Evolutionary conservation across 2,888 invertebrate species (phyloP).

Genomic region (Conchocele bisecta): DNA sequence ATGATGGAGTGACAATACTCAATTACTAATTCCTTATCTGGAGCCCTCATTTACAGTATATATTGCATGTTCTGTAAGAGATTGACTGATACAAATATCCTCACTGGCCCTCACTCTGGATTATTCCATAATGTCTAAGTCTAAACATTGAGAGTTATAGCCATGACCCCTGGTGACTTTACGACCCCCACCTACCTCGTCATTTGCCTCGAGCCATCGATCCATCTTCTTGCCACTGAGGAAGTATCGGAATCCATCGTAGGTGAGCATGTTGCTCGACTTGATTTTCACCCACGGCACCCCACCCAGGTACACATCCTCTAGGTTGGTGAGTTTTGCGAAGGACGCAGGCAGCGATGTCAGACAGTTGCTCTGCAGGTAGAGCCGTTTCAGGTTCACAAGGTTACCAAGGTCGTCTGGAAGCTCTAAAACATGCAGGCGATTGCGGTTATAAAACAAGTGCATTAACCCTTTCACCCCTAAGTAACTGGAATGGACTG

Average conservation of each 20-base stretch:
- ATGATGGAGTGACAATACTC: no score
- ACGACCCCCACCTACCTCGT: conserved; percentile 62
- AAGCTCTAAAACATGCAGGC: no score
- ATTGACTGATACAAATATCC: no score
- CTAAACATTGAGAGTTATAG: no score
- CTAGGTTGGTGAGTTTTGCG: conserved; percentile 60
- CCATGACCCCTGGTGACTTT: background rate
- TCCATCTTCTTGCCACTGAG: conserved; percentile 52
- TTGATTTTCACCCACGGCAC: conserved; percentile 69
- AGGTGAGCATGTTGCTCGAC: conserved; percentile 36
- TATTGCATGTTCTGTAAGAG: no score
- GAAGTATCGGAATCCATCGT: conserved; percentile 39
- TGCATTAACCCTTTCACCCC: no score
- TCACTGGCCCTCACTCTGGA: no score
- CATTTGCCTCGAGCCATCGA: conserved; percentile 66
- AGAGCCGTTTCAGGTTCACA: conserved; percentile 61
- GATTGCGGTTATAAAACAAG: no score
- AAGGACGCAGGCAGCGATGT: conserved; percentile 67
- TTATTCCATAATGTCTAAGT: no score
- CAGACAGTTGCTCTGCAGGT: conserved; percentile 71
- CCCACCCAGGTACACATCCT: conserved; percentile 69
- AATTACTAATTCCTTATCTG: no score
- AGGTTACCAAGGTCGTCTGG: conserved; percentile 73
- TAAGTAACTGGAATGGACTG: no score
- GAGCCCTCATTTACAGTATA: no score